Conservation (phyloP, 2,113 vertebrate genomes). For the Uria aalge region DNA sequence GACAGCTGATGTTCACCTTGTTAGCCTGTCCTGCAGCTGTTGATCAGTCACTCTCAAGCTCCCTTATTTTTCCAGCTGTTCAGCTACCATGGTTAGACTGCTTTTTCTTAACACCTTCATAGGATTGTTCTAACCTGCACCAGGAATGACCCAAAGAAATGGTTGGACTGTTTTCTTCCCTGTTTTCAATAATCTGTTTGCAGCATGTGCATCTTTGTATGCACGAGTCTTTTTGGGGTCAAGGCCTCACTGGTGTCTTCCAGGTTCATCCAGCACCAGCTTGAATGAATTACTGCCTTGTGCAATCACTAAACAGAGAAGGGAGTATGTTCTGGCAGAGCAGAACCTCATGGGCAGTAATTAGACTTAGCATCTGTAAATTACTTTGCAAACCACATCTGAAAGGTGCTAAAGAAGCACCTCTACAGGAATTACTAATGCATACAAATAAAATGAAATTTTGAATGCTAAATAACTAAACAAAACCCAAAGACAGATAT, state of each 20-base stretch:
- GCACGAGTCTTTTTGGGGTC: background rate
- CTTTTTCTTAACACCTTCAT: background rate
- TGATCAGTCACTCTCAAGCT: background rate
- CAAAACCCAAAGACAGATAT: background rate
- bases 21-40: background rate
- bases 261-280: background rate
- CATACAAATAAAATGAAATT: background rate
- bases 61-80: background rate
- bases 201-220: background rate
- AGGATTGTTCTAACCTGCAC: background rate
- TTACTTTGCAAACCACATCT: background rate
- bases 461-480: slow-evolving; percentile 16
- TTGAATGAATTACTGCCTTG: background rate
- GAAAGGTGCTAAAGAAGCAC: background rate
- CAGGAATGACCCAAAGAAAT: background rate
- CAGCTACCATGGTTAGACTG: background rate
- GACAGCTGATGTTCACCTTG: background rate
- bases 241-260: background rate
- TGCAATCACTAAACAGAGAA: background rate
- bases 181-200: background rate
- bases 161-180: background rate
- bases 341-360: background rate
- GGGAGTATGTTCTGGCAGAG: background rate
- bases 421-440: background rate
- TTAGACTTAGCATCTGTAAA: background rate